These are phyloP conservation scores for Chlorospingus flavigularis DNA, from an alignment of 2,797 vertebrate genomes.

Conservation along the genomic window DNA sequence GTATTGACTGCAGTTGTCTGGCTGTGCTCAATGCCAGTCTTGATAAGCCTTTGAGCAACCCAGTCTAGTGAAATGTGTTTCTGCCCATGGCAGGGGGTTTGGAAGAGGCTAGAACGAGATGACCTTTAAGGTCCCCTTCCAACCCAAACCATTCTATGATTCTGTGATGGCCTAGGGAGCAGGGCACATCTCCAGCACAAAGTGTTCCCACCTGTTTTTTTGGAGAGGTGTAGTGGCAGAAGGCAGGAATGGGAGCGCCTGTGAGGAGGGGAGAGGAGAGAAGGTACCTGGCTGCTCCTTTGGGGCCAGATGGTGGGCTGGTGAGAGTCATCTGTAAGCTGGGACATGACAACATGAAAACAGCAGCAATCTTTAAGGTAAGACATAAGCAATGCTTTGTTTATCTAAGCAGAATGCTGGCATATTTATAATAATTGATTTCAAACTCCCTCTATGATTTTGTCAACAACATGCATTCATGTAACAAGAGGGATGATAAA, in stretches of 20 bases:
- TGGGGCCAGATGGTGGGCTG: background rate
- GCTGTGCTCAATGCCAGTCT: background rate
- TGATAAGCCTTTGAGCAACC: background rate
- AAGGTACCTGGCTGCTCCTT: background rate
- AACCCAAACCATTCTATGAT: background rate
- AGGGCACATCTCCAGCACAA: background rate
- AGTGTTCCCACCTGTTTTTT: background rate
- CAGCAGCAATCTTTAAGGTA: background rate
- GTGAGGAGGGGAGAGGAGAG: background rate
- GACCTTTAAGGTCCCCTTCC: background rate
- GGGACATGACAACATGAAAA: background rate
- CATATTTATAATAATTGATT: background rate
- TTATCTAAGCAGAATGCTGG: background rate
- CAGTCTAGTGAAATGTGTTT: background rate
- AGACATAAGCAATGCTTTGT: background rate
- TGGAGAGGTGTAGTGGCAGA: background rate
- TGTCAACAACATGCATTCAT: background rate
- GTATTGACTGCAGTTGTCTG: background rate
- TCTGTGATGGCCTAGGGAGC: background rate
- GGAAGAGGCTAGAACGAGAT: background rate
- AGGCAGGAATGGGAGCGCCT: background rate
- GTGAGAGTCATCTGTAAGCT: background rate
- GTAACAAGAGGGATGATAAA: background rate
- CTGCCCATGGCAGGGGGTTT: background rate
- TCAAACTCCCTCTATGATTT: background rate